Evolutionary conservation across 2,797 vertebrate species (phyloP).

Genomic region (Decapterus maruadsi): DNA sequence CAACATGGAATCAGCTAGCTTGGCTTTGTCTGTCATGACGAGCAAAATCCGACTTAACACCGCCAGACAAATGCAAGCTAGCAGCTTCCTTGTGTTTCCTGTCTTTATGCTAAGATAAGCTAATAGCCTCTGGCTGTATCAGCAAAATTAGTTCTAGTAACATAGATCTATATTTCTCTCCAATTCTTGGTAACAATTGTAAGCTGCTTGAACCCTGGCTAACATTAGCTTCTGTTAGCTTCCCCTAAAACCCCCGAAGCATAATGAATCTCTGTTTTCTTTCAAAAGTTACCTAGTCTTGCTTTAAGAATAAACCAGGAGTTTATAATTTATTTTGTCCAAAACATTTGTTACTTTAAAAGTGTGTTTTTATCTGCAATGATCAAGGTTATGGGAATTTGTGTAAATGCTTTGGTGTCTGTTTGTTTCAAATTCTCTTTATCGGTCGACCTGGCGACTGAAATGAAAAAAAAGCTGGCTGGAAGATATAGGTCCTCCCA

Average conservation of each 20-base stretch:
- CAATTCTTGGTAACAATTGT: not conserved
- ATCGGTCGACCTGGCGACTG: constrained; percentile 45
- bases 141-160: not conserved
- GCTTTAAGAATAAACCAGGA: constrained; percentile 50
- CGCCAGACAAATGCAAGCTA: not conserved
- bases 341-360: constrained; percentile 51
- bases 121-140: constrained; percentile 5
- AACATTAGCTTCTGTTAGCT: not conserved
- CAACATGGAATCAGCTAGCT: not conserved
- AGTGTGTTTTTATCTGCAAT: constrained; percentile 44
- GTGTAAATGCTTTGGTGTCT: constrained; percentile 35
- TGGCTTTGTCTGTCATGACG: not conserved
- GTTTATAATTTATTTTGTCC: constrained; percentile 60
- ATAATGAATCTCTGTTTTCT: not conserved
- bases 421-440: constrained; percentile 27
- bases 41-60: too few species aligned
- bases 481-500: constrained; percentile 39
- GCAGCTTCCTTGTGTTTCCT: not conserved
- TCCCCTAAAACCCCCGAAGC: not conserved
- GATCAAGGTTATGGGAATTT: constrained; percentile 40
- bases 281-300: constrained; percentile 49
- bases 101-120: constrained; percentile 24
- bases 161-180: not conserved
- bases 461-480: constrained; percentile 35
- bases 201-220: not conserved